Base-by-base conservation (phyloP, 2,797 vertebrate genomes). In the Pogoniulus pusillus region DNA sequence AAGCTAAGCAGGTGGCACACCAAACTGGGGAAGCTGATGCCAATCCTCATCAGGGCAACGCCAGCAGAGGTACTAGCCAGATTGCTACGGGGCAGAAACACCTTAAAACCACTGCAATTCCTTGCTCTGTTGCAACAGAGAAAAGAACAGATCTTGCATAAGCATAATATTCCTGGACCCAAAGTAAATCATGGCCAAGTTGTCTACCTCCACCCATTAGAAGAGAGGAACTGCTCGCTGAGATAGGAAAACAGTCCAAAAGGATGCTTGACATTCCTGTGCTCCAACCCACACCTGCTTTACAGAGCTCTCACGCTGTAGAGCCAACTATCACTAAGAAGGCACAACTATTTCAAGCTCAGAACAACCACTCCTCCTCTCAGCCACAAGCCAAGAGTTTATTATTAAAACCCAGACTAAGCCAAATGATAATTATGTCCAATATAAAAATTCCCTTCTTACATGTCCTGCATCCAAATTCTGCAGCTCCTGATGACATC, bases 371-470 rank as follows among this genome's bases (percentile, higher is more conserved):
- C 51, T 75, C 51, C 55, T 89, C 78, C 82, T 87, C 87, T 16
- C 76, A 87, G 45, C 22, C 76, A 79, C 0, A 1, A 93, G 80
- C 57, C 75, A 87, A 68, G 58, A 85, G 59, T 89, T 89, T 82
- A 85, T 87, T 90, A 93, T 30, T 87, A 89, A 77, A 91, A 77
- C 70, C 69, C 57, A 80, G 65, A 39, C 70, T 62, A 73, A 41
- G 82, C 41, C 77, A 90, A 88, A 90, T 85, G n/a, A 82, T 68
- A 85, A 85, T 85, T 80, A 57, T 24, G 62, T 88, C 69, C 60
- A 90, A 73, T 54, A 76, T 57, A 60, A 82, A 88, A 73, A 72
- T 29, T 37, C 14, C 70, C 60, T 88, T 72, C 76, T 79, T 89
- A 29, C 47, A 76, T 35, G 65, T 69, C 70, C 70, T 73, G 12